phyloP scores from a whole-genome alignment of 2,797 vertebrate species.

The Dallia pectoralis region DNA sequence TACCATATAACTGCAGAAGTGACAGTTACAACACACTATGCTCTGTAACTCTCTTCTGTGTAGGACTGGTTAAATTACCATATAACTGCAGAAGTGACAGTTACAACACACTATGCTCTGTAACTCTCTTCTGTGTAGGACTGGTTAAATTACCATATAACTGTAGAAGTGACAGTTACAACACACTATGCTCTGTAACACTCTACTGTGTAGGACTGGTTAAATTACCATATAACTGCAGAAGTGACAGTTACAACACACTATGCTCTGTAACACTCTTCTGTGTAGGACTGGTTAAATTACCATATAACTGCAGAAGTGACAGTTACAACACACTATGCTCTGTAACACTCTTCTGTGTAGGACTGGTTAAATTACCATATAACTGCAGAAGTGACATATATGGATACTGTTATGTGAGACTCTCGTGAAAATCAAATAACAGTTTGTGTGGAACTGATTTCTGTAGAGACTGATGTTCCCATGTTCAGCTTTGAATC shows the following conservation, averaged over 20 bases:
- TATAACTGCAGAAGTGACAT: too few relatives aligned
- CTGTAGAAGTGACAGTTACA: constrained; percentile 11
- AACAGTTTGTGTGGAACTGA: too few relatives aligned
- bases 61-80: background rate
- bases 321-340: constrained; percentile 31
- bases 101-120: constrained; percentile 34
- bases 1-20: too few relatives aligned
- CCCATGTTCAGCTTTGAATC: background rate
- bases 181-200: constrained; percentile 27
- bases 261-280: constrained; percentile 23
- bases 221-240: too few relatives aligned
- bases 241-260: constrained; percentile 27
- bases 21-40: constrained; percentile 31
- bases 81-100: too few relatives aligned
- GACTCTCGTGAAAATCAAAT: too few relatives aligned
- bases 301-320: too few relatives aligned
- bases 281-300: background rate
- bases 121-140: constrained; percentile 18
- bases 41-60: constrained; percentile 22
- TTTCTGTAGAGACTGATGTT: background rate
- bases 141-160: too few relatives aligned
- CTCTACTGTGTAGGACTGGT: constrained; percentile 11
- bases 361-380: background rate
- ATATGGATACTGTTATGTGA: too few relatives aligned
- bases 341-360: constrained; percentile 22